Evolutionary conservation across 2,113 vertebrate species (phyloP).

Genomic region (Chloropsis cyanopogon): DNA sequence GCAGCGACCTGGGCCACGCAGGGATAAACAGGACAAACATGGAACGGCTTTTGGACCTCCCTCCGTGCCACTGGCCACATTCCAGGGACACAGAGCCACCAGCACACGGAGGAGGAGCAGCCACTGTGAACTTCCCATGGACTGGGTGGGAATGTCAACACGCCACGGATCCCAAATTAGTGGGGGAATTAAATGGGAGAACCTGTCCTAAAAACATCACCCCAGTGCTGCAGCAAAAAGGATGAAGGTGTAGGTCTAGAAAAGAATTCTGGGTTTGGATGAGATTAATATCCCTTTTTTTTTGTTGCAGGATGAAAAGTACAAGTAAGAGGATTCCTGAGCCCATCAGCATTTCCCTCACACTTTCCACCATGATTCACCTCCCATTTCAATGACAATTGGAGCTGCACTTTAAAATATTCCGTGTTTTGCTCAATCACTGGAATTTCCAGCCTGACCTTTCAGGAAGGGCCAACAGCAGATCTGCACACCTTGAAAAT

Average conservation of each 20-base stretch:
- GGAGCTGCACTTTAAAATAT: not conserved
- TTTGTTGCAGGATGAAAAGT: not conserved
- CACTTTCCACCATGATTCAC: not conserved
- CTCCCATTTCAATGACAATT: not conserved
- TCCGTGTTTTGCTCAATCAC: not conserved
- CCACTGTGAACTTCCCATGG: fast-evolving
- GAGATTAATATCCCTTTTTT: not conserved
- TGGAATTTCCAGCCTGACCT: not conserved
- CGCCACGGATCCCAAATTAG: fast-evolving
- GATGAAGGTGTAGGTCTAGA: not conserved
- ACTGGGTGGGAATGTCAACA: not conserved
- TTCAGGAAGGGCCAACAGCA: not conserved
- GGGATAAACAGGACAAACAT: not conserved
- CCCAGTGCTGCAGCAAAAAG: not conserved
- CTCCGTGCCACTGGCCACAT: not conserved
- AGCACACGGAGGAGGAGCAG: fast-evolving
- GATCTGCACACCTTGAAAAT: not conserved
- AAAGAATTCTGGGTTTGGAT: fast-evolving
- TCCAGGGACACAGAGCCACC: not conserved
- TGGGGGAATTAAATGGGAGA: fast-evolving
- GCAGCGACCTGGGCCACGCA: not conserved
- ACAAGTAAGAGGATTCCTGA: not conserved
- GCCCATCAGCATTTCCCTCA: not conserved
- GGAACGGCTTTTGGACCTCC: not conserved
- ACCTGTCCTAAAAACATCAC: not conserved